phyloP scores from a whole-genome alignment of 2,797 vertebrate genomes.

The Fringilla coelebs region DNA sequence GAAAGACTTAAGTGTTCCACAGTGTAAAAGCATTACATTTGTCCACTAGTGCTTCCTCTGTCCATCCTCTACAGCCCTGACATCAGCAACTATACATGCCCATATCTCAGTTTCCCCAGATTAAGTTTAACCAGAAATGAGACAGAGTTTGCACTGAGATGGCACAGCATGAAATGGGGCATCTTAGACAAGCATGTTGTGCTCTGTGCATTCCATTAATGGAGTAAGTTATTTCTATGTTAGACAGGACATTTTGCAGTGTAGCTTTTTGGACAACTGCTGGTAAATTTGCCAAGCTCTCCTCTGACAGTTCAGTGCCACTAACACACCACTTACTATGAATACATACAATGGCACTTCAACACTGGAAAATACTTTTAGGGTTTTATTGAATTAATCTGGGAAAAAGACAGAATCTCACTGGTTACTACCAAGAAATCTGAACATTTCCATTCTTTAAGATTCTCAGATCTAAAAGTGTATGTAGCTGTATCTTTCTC shows the following conservation, averaged over 20 bases:
- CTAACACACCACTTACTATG: not conserved
- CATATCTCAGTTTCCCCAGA: not conserved
- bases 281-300: not conserved
- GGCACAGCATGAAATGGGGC: not conserved
- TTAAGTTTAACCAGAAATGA: not conserved
- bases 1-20: not conserved
- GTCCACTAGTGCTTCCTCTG: not conserved
- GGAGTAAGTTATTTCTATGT: not conserved
- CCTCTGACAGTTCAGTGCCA: not conserved
- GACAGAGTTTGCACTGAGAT: not conserved
- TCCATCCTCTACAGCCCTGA: not conserved
- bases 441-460: not conserved
- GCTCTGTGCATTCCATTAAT: not conserved
- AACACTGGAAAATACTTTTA: not conserved
- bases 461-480: not conserved
- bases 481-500: not conserved
- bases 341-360: not conserved
- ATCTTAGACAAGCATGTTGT: not conserved
- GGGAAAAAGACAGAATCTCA: not conserved
- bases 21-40: not conserved
- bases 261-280: not conserved
- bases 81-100: not conserved
- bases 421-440: not conserved
- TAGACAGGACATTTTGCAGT: not conserved
- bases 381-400: not conserved